Evolutionary conservation across 2,888 invertebrate genomes (phyloP).

Genomic region (Acronicta alni): DNA sequence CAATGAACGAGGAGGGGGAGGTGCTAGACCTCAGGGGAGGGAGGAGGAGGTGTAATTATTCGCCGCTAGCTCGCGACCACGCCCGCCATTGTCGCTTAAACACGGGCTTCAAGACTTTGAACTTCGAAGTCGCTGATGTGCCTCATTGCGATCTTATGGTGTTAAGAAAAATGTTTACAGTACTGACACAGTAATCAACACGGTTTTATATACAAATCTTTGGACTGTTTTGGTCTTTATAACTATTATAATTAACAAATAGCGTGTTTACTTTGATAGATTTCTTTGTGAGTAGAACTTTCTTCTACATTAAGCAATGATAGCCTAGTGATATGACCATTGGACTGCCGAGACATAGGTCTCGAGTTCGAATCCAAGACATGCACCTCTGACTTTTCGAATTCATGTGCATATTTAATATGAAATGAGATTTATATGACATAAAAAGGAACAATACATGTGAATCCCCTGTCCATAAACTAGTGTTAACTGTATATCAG

Average conservation of each 20-base stretch:
- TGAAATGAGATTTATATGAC: too few relatives aligned
- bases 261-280: neutral
- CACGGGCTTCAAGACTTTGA: constrained; percentile 72
- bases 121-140: constrained; percentile 61
- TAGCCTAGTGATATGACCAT: too few relatives aligned
- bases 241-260: neutral
- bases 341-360: too few relatives aligned
- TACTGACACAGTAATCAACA: constrained; percentile 10
- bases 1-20: constrained; percentile 75
- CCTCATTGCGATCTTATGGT: constrained; percentile 43
- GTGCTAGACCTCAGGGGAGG: constrained; percentile 50
- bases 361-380: too few relatives aligned
- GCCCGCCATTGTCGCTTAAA: constrained; percentile 85
- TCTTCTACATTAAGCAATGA: too few relatives aligned
- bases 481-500: too few relatives aligned
- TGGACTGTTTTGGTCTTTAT: constrained; percentile 7
- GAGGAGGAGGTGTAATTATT: constrained; percentile 80
- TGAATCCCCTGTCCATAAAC: too few relatives aligned
- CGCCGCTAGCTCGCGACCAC: constrained; percentile 82
- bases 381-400: too few relatives aligned
- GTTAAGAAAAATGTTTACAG: constrained; percentile 41
- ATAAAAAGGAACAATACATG: too few relatives aligned
- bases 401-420: too few relatives aligned
- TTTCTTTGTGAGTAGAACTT: too few relatives aligned
- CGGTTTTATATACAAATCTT: constrained; percentile 32